phyloP scores from a whole-genome alignment of 2,888 invertebrate species.

The Cantharis nigra region DNA sequence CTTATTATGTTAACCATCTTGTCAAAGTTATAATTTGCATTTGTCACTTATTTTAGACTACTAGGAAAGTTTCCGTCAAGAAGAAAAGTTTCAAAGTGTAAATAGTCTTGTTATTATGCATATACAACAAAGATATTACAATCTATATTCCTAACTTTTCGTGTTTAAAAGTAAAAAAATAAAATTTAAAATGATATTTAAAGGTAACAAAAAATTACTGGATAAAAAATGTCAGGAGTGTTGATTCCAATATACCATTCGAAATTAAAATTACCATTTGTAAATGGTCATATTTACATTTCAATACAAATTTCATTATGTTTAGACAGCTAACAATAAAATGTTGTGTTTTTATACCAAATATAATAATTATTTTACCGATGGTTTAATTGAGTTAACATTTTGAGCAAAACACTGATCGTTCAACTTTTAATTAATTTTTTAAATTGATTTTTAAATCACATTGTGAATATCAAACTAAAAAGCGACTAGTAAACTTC shows the following conservation, averaged over 20 bases:
- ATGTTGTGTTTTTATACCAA: neutral
- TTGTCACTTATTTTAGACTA: neutral
- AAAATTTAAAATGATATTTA: neutral
- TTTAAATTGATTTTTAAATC: neutral
- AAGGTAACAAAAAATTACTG: neutral
- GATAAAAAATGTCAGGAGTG: neutral
- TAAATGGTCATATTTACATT: too few species aligned
- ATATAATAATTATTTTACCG: neutral
- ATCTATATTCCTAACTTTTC: neutral
- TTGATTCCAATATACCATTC: neutral
- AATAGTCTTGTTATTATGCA: conserved; percentile 1
- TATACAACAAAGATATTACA: neutral
- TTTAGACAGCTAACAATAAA: neutral
- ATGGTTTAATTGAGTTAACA: neutral
- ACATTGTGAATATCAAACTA: neutral
- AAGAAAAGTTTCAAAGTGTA: neutral
- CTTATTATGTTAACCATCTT: neutral
- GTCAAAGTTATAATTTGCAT: conserved; percentile 2
- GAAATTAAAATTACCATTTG: neutral
- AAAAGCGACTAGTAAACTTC: neutral
- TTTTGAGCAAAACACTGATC: neutral
- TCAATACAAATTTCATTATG: neutral
- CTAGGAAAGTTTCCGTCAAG: neutral
- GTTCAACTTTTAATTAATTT: neutral
- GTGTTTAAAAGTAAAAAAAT: neutral